These are phyloP conservation scores for Parnassius glacialis DNA, from an alignment of 2,888 invertebrate genomes.

Conservation along the genomic window DNA sequence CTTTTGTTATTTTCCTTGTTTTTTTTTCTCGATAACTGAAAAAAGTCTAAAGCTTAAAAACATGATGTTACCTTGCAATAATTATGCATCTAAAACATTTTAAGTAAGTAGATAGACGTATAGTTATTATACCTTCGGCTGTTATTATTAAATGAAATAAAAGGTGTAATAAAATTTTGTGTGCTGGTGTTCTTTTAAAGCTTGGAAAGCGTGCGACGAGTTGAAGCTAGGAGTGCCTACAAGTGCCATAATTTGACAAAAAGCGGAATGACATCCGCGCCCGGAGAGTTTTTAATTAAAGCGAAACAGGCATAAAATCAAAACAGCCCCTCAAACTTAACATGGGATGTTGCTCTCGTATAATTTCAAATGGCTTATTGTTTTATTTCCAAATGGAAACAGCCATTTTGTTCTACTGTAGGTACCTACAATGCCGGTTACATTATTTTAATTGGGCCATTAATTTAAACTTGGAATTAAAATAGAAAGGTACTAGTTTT, in stretches of 20 bases:
- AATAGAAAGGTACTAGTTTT: no score
- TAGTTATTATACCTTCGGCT: neutral
- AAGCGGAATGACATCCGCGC: slow-evolving; percentile 31
- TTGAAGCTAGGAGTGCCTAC: slow-evolving; percentile 11
- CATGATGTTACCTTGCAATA: no score
- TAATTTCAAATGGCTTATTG: slow-evolving; percentile 17
- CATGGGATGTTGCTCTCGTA: slow-evolving; percentile 33
- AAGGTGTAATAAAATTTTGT: slow-evolving; percentile 6
- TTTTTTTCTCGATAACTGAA: no score
- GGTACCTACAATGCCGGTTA: neutral
- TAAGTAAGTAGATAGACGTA: no score
- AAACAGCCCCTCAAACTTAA: slow-evolving; percentile 45
- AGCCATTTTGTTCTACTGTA: slow-evolving; percentile 6
- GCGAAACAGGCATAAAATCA: slow-evolving; percentile 48
- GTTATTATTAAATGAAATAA: neutral
- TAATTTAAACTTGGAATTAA: neutral
- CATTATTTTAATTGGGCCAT: neutral
- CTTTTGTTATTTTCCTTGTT: no score
- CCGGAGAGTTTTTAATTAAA: slow-evolving; percentile 55
- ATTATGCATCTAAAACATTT: no score
- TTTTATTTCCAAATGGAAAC: slow-evolving; percentile 17
- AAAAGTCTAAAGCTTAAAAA: no score
- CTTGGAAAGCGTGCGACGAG: slow-evolving; percentile 7
- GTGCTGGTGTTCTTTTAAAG: slow-evolving; percentile 1
- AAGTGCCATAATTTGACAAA: slow-evolving; percentile 39